Conservation (phyloP, 1,140 invertebrate species). For the Megalonaias nervosa region DNA sequence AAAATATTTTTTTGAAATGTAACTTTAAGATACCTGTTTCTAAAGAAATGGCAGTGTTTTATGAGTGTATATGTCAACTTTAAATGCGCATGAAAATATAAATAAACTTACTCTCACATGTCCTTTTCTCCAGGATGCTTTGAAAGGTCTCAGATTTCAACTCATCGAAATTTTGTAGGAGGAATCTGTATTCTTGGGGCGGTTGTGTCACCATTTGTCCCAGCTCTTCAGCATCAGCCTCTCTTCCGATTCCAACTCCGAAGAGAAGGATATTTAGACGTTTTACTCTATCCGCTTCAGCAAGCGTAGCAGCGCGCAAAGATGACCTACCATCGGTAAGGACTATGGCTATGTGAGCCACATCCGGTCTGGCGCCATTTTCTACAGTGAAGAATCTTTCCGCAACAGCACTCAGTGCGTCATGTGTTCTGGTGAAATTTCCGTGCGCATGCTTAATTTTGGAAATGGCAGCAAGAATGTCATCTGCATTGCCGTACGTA, state of each 20-base stretch:
- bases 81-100: conserved; percentile 4
- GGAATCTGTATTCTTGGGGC: neutral
- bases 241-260: no score
- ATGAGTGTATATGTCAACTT: neutral
- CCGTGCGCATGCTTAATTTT: no score
- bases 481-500: neutral
- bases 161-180: neutral
- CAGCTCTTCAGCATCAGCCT: conserved; percentile 9
- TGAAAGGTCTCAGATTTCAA: neutral
- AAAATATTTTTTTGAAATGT: no score
- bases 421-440: no score
- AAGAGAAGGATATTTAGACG: neutral
- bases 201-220: conserved; percentile 11
- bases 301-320: neutral
- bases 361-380: neutral
- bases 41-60: conserved; percentile 2
- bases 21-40: neutral
- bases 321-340: neutral
- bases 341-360: neutral
- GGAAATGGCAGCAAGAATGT: no score
- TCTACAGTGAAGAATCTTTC: neutral
- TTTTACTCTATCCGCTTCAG: neutral
- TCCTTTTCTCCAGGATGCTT: conserved; percentile 2
- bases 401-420: neutral
- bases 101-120: conserved; percentile 9